These are phyloP conservation scores for Typhlomys cinereus DNA, from an alignment of 2,113 vertebrate species.

Conservation along the genomic window DNA sequence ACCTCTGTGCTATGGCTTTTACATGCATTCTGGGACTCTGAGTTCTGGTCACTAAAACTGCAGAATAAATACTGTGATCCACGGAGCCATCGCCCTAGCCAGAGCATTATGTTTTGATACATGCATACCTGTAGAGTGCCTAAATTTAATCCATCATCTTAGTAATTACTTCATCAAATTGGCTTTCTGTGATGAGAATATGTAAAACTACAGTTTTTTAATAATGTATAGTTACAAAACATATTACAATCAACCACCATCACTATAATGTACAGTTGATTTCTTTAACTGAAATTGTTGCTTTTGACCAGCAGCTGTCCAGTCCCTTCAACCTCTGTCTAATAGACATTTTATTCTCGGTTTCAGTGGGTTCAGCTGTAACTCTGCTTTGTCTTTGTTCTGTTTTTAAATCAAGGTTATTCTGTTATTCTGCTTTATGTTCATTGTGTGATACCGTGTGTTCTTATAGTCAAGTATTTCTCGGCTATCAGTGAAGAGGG, in stretches of 20 bases:
- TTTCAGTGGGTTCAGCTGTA: background rate
- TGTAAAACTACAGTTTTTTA: background rate
- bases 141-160: background rate
- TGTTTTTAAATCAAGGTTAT: background rate
- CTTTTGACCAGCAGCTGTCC: background rate
- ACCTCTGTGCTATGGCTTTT: too few relatives aligned
- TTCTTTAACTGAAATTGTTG: background rate
- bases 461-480: slow-evolving; percentile 18
- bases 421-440: background rate
- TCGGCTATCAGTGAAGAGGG: background rate
- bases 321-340: background rate
- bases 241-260: background rate
- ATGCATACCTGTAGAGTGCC: too few relatives aligned
- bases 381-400: background rate
- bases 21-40: too few relatives aligned
- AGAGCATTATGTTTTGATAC: background rate
- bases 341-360: background rate
- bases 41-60: too few relatives aligned
- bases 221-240: background rate
- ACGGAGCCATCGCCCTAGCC: too few relatives aligned
- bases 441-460: background rate
- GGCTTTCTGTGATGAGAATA: background rate
- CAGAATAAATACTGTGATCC: too few relatives aligned
- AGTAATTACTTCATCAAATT: too few relatives aligned
- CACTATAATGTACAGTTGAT: too few relatives aligned